Evolutionary conservation across 2,113 vertebrate species (phyloP), one percentile per base, ranked within the genome.

Genomic region (Arenaria interpres): DNA sequence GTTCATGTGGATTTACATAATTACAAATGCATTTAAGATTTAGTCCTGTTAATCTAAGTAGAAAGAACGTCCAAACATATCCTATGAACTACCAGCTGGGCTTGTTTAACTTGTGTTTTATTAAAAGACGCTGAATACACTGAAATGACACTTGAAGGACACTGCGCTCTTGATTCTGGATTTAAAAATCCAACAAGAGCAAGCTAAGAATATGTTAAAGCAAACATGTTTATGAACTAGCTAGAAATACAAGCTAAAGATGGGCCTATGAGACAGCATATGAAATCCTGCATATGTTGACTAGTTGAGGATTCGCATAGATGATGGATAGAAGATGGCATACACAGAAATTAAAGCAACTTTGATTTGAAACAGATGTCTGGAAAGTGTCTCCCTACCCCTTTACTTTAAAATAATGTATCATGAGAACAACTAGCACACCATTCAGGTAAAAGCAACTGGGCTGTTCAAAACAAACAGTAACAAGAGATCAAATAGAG

Each of bases 341-440:
- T 87, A 95, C 83, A 63, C n/a, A 37, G 93, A 96, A 98, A 97
- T 96, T 91, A 96, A 94, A 96, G 85, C 68, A 95, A 97, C 60
- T 94, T 56, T 85, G 77, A 98, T 96, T 96, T 78, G 85, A 97
- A 98, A 92, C 97, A 98, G 87, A 97, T 96, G 94, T 90, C 66
- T 75, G 12, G 14, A 92, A 95, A 30, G 45, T 82, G 23, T 76
- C 67, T 82, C 23, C 12, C 25, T 48, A 20, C 10, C 21, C 6
- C 14, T 66, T 67, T 79, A 56, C 62, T 68, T 76, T 14, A 41
- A 46, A 32, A 67, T 94, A 87, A 46, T 0, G 7, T 64, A 89
- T 37, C 15, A 48, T 28, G 12, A 59, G 24, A 95, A 19, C 41
- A 85, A 81, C 12, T 28, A 93, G 25, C 62, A 54, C 4, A 73